Evolutionary conservation across 2,888 invertebrate species (phyloP).

Genomic region (Cataglyphis rosenhaueri): DNA sequence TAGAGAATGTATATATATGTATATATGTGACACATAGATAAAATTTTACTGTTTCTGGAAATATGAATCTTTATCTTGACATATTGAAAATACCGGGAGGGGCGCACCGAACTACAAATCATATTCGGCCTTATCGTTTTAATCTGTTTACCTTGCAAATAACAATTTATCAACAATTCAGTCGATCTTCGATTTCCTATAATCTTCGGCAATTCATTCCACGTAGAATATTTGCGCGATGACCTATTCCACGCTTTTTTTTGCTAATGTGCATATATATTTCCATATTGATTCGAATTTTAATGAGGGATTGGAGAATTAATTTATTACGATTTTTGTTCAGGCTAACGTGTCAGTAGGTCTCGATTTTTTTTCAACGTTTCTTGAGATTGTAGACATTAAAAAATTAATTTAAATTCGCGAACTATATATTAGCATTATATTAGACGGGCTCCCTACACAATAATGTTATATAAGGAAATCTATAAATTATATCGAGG

Average conservation of each 20-base stretch:
- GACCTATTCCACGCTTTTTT: constrained; percentile 15
- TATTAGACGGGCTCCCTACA: background rate
- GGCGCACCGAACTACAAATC: background rate
- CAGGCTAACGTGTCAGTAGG: constrained; percentile 10
- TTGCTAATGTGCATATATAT: constrained; percentile 2
- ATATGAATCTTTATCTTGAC: constrained; percentile 4
- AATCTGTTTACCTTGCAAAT: constrained; percentile 27
- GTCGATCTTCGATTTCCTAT: constrained; percentile 34
- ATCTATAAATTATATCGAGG: constrained; percentile 1
- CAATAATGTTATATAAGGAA: background rate
- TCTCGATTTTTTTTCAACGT: constrained; percentile 8
- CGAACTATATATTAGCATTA: constrained; percentile 7
- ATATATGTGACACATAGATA: background rate
- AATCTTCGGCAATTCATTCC: constrained; percentile 21
- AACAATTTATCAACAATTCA: constrained; percentile 30
- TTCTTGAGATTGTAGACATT: background rate
- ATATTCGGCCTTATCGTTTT: constrained; percentile 5
- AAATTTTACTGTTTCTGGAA: constrained; percentile 8
- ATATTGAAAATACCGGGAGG: background rate
- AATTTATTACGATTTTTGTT: constrained; percentile 32
- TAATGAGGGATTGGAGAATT: constrained; percentile 10
- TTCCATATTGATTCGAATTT: constrained; percentile 33
- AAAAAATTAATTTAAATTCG: constrained; percentile 9
- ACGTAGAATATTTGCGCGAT: constrained; percentile 11
- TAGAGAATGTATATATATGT: background rate